Percentiles rank a stretch among this genome's conserved stretches.
Evolutionary conservation across 2,888 invertebrate genomes (phyloP).

Genomic region (Gari tellinella): DNA sequence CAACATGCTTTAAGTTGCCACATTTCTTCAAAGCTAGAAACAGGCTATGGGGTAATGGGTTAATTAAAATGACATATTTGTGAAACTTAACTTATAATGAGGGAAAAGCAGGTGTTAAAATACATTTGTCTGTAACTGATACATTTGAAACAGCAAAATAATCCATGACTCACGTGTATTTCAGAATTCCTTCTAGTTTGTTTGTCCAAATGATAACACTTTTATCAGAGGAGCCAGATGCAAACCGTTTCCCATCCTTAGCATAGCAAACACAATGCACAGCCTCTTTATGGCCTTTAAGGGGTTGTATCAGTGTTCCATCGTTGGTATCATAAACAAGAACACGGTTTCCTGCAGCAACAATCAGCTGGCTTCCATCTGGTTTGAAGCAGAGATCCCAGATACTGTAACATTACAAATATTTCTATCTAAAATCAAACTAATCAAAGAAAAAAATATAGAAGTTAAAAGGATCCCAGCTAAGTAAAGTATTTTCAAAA

Average conservation of each 20-base stretch:
- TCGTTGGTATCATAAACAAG: constrained; percentile 96
- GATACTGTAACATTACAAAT: constrained; percentile 87
- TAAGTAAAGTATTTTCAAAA: not conserved
- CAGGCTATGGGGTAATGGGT: no score
- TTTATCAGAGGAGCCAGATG: constrained; percentile 98
- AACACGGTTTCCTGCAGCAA: constrained; percentile 97
- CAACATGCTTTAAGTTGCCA: no score
- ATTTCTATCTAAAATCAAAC: not conserved
- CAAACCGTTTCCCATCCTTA: constrained; percentile 97
- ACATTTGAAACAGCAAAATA: no score
- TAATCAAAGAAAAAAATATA: not conserved
- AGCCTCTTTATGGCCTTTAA: constrained; percentile 98
- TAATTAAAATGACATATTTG: no score
- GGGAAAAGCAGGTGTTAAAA: no score
- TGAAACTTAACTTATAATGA: no score
- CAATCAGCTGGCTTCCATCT: constrained; percentile 96
- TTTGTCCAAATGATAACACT: constrained; percentile 99
- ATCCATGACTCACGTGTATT: constrained; percentile 97
- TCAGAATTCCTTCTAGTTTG: constrained; percentile 96
- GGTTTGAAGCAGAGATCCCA: constrained; percentile 98
- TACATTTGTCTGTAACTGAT: no score
- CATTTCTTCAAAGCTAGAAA: no score
- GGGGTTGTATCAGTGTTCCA: constrained; percentile 94
- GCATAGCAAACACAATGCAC: constrained; percentile 97
- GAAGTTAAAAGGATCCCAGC: no score